Base-by-base conservation (phyloP, 2,888 invertebrate genomes). In the Zele albiditarsus region DNA sequence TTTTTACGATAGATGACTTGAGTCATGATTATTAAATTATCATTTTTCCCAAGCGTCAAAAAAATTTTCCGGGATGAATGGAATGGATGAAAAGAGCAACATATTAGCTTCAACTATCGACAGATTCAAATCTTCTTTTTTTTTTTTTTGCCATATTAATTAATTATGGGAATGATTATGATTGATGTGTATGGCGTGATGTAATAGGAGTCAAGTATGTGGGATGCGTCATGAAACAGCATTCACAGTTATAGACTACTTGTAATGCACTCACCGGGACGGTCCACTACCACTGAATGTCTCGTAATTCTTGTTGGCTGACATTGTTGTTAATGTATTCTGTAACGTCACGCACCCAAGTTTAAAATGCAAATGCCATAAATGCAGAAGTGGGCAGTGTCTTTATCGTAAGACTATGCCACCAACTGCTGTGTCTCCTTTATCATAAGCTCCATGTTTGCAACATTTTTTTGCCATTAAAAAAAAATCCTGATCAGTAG, bases 251-350 rank as follows among this genome's bases (percentile, higher is more conserved):
- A 60, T 23, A 27, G 0, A 27, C 16, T 27, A 28, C 16, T 42
- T 25, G 16, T 66, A 27, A 42, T 38, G 42, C 38, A 73, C 73
- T 73, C 60, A 73, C 73, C 27, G 20, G 25, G 70, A 70, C 31
- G 38, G 16, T 10, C 49, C 28, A 16, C 25, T 57, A 57, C 25
- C 42, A 38, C 23, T 38, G 42, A 77, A 77, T 31, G 77, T 77
- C 42, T 74, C 72, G 66, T 77, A 77, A 77, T 73, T 77, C 46
- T 33, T 71, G 71, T 31, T 70, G 14, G n/a, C 25, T 60, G 72
- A 72, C 72, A 75, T 65, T 20, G 53, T 20, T 53, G 20, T n/a
- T n/a, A 46, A 53, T 53, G 20, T 20, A 53, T 65, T 65, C 62
- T 5, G 20, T 28, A 28, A 62, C 62, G 33, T 65, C 25, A 33